phyloP scores from a whole-genome alignment of 2,113 vertebrate species.

The Perccottus glenii region DNA sequence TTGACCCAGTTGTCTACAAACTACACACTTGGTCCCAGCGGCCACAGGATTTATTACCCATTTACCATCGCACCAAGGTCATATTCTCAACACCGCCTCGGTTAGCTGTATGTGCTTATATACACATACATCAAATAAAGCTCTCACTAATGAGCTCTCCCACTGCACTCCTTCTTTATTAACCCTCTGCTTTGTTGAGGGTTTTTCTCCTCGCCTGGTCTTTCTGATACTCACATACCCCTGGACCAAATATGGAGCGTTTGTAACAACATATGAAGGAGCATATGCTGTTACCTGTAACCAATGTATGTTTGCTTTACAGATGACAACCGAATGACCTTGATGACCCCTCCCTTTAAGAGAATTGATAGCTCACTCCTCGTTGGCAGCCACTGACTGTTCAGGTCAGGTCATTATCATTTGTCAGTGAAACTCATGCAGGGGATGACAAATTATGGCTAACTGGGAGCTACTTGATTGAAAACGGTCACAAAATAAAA shows the following conservation, averaged over 20 bases:
- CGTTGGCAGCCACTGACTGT: constrained; percentile 12
- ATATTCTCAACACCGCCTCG: constrained; percentile 49
- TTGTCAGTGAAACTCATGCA: constrained; percentile 36
- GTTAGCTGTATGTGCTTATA: constrained; percentile 55
- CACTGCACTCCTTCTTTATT: constrained; percentile 46
- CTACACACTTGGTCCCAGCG: constrained; percentile 44
- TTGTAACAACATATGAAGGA: no score
- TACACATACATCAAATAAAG: constrained; percentile 55
- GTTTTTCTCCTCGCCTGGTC: background rate
- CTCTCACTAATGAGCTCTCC: constrained; percentile 60
- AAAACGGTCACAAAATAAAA: no score
- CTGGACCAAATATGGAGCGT: no score
- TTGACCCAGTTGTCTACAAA: constrained; percentile 58
- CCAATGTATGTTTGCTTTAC: background rate
- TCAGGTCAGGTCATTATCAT: constrained; percentile 32
- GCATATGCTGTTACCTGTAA: no score
- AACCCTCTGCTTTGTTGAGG: constrained; percentile 35
- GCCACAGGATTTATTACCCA: constrained; percentile 64
- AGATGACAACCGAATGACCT: constrained; percentile 28
- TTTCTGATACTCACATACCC: no score
- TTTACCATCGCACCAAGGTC: constrained; percentile 66
- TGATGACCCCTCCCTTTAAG: constrained; percentile 16
- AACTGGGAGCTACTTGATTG: background rate
- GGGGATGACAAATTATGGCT: constrained; percentile 30
- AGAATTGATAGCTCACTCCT: constrained; percentile 15